These are phyloP conservation scores for Metridium senile DNA, from an alignment of 92 coral and sea anemone species.

Conservation along the genomic window DNA sequence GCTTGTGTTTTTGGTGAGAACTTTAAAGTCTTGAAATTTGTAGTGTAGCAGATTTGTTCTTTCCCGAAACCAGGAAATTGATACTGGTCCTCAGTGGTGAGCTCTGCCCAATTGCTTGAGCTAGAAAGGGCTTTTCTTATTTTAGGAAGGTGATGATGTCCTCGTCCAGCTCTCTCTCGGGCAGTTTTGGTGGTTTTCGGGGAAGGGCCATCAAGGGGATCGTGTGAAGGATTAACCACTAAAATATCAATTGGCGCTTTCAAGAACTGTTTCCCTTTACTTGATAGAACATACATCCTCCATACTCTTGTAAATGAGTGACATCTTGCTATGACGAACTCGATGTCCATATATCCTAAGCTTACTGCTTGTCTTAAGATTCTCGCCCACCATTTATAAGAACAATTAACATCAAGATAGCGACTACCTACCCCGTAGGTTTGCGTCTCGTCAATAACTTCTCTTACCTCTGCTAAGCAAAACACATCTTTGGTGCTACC, in stretches of 20 bases:
- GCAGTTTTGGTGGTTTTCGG: constrained; percentile 4
- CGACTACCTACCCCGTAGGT: constrained; percentile 48
- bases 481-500: constrained; percentile 46
- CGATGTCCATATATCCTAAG: constrained; percentile 34
- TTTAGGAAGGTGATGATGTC: constrained; percentile 52
- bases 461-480: constrained; percentile 41
- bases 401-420: constrained; percentile 4
- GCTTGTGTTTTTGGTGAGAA: constrained; percentile 31
- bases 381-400: constrained; percentile 52
- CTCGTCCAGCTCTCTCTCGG: constrained; percentile 21
- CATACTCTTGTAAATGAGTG: constrained; percentile 33
- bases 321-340: constrained; percentile 12
- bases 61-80: constrained; percentile 63
- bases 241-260: constrained; percentile 26
- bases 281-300: constrained; percentile 39
- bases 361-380: constrained; percentile 41
- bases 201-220: background rate
- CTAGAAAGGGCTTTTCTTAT: constrained; percentile 29
- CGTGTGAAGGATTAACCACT: constrained; percentile 27
- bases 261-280: constrained; percentile 40
- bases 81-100: constrained; percentile 38
- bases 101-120: constrained; percentile 16
- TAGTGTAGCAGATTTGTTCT: constrained; percentile 2
- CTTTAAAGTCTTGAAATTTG: constrained; percentile 13
- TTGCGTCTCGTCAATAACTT: constrained; percentile 17